Conservation (phyloP, 2,888 invertebrate species). For the Crioceris asparagi region DNA sequence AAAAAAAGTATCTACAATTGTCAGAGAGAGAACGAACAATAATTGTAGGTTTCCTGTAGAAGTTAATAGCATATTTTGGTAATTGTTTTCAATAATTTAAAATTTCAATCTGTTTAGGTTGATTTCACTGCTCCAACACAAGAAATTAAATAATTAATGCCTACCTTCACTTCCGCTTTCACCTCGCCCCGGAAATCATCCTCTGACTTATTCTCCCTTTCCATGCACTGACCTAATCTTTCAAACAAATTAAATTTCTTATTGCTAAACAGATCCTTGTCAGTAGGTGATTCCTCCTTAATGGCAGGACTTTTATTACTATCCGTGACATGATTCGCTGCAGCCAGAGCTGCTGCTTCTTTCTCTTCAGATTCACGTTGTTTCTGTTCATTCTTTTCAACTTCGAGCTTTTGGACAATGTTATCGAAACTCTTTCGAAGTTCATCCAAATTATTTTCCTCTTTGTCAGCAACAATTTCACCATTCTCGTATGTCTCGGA, state of each 20-base stretch:
- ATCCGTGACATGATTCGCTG: slow-evolving; percentile 14
- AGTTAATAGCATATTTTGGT: too few species aligned
- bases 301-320: slow-evolving; percentile 12
- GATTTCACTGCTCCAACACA: too few species aligned
- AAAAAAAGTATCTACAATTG: not conserved
- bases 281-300: slow-evolving; percentile 18
- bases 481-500: slow-evolving; percentile 32
- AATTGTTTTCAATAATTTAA: too few species aligned
- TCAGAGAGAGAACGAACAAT: too few species aligned
- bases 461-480: slow-evolving; percentile 28
- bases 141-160: too few species aligned
- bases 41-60: too few species aligned
- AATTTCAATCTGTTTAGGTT: too few species aligned
- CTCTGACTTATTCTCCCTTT: slow-evolving; percentile 35
- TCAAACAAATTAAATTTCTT: slow-evolving; percentile 38
- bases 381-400: slow-evolving; percentile 21
- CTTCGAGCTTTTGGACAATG: slow-evolving; percentile 34
- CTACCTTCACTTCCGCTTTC: slow-evolving; percentile 34
- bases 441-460: slow-evolving; percentile 32
- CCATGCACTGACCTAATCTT: slow-evolving; percentile 38
- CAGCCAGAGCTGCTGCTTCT: slow-evolving; percentile 12
- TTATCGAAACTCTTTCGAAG: slow-evolving; percentile 33
- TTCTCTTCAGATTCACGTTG: slow-evolving; percentile 20
- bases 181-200: slow-evolving; percentile 33
- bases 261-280: slow-evolving; percentile 22